Base-by-base conservation (phyloP, 2,113 vertebrate species). In the Tichodroma muraria region DNA sequence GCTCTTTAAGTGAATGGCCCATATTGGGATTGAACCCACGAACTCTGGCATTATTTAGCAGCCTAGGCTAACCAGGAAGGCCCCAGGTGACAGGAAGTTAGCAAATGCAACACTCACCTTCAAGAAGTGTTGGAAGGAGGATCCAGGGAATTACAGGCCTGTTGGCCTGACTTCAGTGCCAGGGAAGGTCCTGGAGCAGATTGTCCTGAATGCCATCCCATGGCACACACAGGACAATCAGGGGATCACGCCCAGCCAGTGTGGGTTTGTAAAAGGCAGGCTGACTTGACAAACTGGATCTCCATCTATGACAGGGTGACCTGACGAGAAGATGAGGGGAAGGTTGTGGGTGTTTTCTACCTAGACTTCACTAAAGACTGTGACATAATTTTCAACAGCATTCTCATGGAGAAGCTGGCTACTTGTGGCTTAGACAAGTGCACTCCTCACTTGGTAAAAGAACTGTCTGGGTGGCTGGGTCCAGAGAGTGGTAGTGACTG, bases 381-480 rank as follows among this genome's bases (percentile, higher is more conserved):
- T 66, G 21, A 8, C 8, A 4, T 60, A 30, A 76, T 76, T 82
- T 61, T 6, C 1, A 0, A n/a, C 8, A 53, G 20, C 61, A 68
- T 60, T 75, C 11, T 68, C 30, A 21, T 61, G 40, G 47, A 54
- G 14, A 61, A 47, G 54, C 14, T 47, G n/a, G 17, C 6, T 47
- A n/a, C 10, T 54, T 54, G 21, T 47, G 70, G 21, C 14, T 89
- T 40, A 35, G 24, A 47, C 13, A 40, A n/a, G 9, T 75, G 8
- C 15, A 16, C 16, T 60, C n/a, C 25, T 75, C 30, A 22, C n/a
- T 27, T 47, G 20, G 11, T 38, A 18, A 68, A 68, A 54, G 35
- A 68, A 3, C 5, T 25, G 6, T 64, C 49, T 54, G 37, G 22
- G 20, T 59, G 22, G 33, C 13, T 0, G 0, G 13, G 8, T 49